Evolutionary conservation across 2,888 invertebrate genomes (phyloP).

Genomic region (Epirrita christyi): DNA sequence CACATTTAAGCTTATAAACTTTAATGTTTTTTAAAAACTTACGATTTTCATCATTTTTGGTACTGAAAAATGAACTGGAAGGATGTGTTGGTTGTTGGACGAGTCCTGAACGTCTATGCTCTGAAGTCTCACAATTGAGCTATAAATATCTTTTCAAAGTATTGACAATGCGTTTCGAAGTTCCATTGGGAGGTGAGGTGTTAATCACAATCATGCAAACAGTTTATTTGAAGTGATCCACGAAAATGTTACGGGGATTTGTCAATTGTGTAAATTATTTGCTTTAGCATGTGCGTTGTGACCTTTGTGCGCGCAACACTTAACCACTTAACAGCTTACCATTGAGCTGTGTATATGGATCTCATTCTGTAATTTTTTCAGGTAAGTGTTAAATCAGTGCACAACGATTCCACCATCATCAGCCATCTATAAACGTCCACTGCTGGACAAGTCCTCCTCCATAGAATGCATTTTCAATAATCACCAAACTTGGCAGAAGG

Average conservation of each 20-base stretch:
- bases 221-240: conserved; percentile 79
- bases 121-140: conserved; percentile 55
- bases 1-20: no score
- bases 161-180: conserved; percentile 77
- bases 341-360: not conserved
- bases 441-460: no score
- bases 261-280: conserved; percentile 80
- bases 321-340: conserved; percentile 63
- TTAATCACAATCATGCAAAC: conserved; percentile 81
- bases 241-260: conserved; percentile 74
- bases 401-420: no score
- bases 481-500: no score
- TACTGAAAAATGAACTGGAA: conserved; percentile 31
- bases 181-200: conserved; percentile 77
- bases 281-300: conserved; percentile 37
- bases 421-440: no score
- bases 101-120: conserved; percentile 71
- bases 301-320: conserved; percentile 49
- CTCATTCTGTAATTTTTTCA: not conserved
- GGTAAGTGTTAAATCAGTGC: not conserved
- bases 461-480: no score
- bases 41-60: conserved; percentile 77
- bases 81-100: conserved; percentile 59
- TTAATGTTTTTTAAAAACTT: conserved; percentile 49
- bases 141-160: conserved; percentile 76